Percentiles rank a stretch among this genome's conserved stretches.
Conservation (phyloP, 2,888 invertebrate genomes). For the Argyresthia goedartella region DNA sequence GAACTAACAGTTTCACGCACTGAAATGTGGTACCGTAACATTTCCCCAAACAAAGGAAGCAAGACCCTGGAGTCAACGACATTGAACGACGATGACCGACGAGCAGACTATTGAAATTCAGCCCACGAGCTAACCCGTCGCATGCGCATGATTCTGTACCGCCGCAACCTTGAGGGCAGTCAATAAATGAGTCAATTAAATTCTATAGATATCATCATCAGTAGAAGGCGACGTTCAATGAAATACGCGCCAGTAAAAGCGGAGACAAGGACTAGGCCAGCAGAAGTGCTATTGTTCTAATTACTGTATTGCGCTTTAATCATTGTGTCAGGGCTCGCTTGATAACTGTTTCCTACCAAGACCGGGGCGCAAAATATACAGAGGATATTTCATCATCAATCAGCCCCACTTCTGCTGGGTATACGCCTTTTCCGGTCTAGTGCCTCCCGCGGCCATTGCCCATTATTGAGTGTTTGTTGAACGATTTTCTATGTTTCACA, state of each 20-base stretch:
- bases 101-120: not conserved
- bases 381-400: not conserved
- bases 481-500: too few relatives aligned
- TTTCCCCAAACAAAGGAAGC: too few relatives aligned
- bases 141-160: not conserved
- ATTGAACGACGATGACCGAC: not conserved
- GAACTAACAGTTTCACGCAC: too few relatives aligned
- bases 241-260: not conserved
- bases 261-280: not conserved
- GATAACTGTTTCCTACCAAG: too few relatives aligned
- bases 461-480: too few relatives aligned
- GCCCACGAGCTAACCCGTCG: not conserved
- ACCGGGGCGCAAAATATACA: too few relatives aligned
- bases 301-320: too few relatives aligned
- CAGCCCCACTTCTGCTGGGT: not conserved
- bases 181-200: slow-evolving; percentile 2
- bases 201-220: not conserved
- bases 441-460: too few relatives aligned
- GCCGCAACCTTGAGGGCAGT: not conserved
- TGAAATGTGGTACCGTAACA: too few relatives aligned
- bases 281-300: not conserved
- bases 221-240: not conserved
- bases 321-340: not conserved
- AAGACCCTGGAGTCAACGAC: not conserved
- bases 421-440: too few relatives aligned